Conservation (phyloP, 92 coral and sea anemone genomes). For the Hydrozoanthus gracilis region DNA sequence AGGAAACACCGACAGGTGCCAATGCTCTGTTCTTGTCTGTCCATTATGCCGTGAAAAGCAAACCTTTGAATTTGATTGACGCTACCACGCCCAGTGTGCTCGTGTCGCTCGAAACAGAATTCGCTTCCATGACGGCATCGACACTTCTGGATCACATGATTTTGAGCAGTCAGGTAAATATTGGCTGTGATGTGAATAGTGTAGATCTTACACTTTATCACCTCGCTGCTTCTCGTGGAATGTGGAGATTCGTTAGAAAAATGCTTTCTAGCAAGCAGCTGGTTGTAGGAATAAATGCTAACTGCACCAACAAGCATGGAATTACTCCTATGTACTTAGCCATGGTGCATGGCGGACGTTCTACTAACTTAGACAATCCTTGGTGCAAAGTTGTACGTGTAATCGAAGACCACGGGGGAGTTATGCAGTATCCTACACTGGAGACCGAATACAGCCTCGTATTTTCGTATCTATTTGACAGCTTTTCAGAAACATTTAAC, state of each 20-base stretch:
- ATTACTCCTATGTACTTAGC: slow-evolving; percentile 79
- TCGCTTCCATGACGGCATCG: slow-evolving; percentile 48
- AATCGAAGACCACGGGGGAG: slow-evolving; percentile 36
- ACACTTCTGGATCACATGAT: slow-evolving; percentile 43
- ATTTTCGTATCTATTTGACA: neutral
- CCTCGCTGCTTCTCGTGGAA: slow-evolving; percentile 80
- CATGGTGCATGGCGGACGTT: slow-evolving; percentile 40
- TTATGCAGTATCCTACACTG: slow-evolving; percentile 46
- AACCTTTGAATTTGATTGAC: neutral
- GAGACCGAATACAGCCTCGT: slow-evolving; percentile 50
- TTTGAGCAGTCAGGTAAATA: neutral
- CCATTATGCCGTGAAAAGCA: slow-evolving; percentile 32
- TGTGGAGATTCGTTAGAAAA: slow-evolving; percentile 48
- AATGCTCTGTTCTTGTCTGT: slow-evolving; percentile 34
- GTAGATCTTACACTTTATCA: slow-evolving; percentile 64
- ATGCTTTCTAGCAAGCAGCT: slow-evolving; percentile 37
- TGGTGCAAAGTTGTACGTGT: slow-evolving; percentile 62
- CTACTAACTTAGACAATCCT: slow-evolving; percentile 33
- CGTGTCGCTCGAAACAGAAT: slow-evolving; percentile 47
- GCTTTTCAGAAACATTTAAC: neutral
- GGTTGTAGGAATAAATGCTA: slow-evolving; percentile 44
- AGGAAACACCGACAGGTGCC: slow-evolving; percentile 12
- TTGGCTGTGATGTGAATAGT: slow-evolving; percentile 46
- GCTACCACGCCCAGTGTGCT: neutral
- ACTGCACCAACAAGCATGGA: slow-evolving; percentile 72